Base-by-base conservation (phyloP, 2,888 invertebrate genomes). In the Eilema caniola region DNA sequence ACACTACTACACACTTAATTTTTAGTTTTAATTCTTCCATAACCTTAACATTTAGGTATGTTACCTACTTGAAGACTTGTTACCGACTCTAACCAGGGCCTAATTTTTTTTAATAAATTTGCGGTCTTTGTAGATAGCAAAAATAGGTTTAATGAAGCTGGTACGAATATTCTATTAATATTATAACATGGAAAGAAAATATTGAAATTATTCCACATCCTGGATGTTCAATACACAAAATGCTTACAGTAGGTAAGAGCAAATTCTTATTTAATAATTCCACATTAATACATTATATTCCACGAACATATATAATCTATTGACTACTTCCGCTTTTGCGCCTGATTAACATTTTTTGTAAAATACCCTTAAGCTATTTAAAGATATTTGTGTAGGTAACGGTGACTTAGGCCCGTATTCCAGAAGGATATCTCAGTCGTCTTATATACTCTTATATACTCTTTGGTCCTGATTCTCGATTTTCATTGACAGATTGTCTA, bases 251-350 rank as follows among this genome's bases (percentile, higher is more conserved):
- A 20, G 47, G 20, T 28, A 25, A 47, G 25, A 20, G 25, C 25
- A 63, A 47, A 62, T 20, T 16, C 16, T 23, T 31, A 53, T 56
- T 53, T 31, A 62, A 56, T n/a, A 33, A 47, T 56, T 61, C 25
- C 31, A 20, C 33, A 62, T 5, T 62, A 10, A 31, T 20, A 47
- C 47, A 47, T 47, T 47, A 7, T 23, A 68, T 62, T 67, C 28
- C 47, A 24, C 3, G 5, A n/a, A 28, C 8, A 28, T 25, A 28
- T 20, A 62, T 5, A 62, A 14, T 64, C n/a, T 59, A 56, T 67
- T 69, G 31, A 59, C 23, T 63, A 60, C n/a, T 57, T 62, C 68
- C 63, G 68, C 62, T 59, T 62, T 16, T 61, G 53, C 33, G 12
- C 47, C 23, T 33, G 62, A 62, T 62, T 14, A 68, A 62, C 56